Percentiles rank a stretch among this genome's conserved stretches.
phyloP scores from a whole-genome alignment of 1,140 invertebrate species.

The Drosophila novamexicana region DNA sequence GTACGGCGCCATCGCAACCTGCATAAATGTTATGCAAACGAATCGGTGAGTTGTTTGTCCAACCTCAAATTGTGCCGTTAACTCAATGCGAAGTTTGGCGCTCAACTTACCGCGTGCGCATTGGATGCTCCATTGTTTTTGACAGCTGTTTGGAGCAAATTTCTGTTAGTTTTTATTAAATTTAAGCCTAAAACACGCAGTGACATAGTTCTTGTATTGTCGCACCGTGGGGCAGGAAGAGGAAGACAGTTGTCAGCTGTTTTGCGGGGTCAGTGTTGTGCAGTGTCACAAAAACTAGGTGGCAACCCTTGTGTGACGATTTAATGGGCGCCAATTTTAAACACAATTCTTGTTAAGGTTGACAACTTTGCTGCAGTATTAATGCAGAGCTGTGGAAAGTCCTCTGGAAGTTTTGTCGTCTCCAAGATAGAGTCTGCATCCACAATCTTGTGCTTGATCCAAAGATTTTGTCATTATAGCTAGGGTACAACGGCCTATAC shows the following conservation, averaged over 20 bases:
- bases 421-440: too few relatives aligned
- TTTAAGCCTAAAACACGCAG: constrained; percentile 79
- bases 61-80: neutral
- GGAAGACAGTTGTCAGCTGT: constrained; percentile 53
- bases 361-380: too few relatives aligned
- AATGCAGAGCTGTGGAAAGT: too few relatives aligned
- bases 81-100: neutral
- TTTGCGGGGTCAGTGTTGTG: constrained; percentile 36
- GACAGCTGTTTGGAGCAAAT: constrained; percentile 60
- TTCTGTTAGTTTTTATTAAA: constrained; percentile 77
- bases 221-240: constrained; percentile 28
- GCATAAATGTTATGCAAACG: constrained; percentile 72
- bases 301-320: neutral
- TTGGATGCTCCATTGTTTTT: constrained; percentile 26
- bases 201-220: constrained; percentile 51
- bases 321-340: constrained; percentile 8
- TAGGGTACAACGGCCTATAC: too few relatives aligned
- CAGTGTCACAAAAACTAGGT: constrained; percentile 2
- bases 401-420: too few relatives aligned
- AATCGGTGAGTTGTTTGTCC: neutral
- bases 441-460: too few relatives aligned
- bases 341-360: neutral
- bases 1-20: constrained; percentile 46
- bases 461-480: too few relatives aligned
- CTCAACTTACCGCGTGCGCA: constrained; percentile 38